phyloP scores from a whole-genome alignment of 2,888 invertebrate species.

The Phymatocera aterrima region DNA sequence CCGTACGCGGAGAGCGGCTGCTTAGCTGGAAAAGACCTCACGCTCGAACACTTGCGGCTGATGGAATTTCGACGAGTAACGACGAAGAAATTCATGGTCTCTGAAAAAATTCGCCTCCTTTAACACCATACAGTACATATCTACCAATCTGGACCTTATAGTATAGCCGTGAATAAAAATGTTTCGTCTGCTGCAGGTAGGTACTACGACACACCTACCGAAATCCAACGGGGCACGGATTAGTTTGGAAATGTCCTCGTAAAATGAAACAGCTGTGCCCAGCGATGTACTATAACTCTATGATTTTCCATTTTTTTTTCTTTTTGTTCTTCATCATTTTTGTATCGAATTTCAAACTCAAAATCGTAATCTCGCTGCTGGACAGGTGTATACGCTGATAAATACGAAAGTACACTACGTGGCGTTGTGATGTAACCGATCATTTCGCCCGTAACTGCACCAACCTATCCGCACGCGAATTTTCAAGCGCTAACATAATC shows the following conservation, averaged over 20 bases:
- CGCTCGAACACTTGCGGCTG: constrained; percentile 12
- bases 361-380: too few species aligned
- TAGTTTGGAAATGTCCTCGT: constrained; percentile 12
- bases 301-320: not conserved
- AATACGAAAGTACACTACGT: constrained; percentile 1
- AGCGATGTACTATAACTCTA: not conserved
- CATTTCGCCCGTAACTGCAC: too few species aligned
- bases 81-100: constrained; percentile 30
- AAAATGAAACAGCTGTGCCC: too few species aligned
- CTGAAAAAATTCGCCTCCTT: constrained; percentile 19
- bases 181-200: too few species aligned
- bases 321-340: not conserved
- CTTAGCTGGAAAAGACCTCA: not conserved
- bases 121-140: not conserved
- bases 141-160: not conserved
- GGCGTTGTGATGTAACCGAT: too few species aligned
- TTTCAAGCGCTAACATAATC: constrained; percentile 27
- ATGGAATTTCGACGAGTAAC: constrained; percentile 26
- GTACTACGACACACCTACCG: too few species aligned
- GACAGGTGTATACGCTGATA: too few species aligned
- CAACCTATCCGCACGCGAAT: not conserved
- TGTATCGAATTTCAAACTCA: not conserved
- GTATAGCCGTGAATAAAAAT: constrained; percentile 17
- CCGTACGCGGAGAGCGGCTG: constrained; percentile 4
- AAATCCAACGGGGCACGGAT: not conserved